These are phyloP conservation scores for Caenorhabditis sp. DNA, from an alignment of 2,888 invertebrate species.

Conservation along the genomic window DNA sequence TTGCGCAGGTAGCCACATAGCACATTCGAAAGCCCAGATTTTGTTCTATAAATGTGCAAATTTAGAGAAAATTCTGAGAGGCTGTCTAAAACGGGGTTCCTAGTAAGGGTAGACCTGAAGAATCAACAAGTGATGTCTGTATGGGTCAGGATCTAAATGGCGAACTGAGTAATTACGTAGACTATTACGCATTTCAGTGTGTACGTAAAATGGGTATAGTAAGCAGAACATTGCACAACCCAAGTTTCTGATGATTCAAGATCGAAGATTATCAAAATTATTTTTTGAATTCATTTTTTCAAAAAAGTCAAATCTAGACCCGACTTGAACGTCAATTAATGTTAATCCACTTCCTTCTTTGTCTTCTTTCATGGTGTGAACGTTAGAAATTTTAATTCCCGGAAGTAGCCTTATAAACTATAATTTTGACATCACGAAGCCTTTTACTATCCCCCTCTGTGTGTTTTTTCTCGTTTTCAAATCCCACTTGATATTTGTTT, in stretches of 20 bases:
- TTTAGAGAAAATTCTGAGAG: too few relatives aligned
- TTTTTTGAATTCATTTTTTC: too few relatives aligned
- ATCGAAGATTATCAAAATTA: background rate
- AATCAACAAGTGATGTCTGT: constrained; percentile 34
- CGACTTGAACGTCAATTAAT: background rate
- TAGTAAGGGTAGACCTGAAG: constrained; percentile 38
- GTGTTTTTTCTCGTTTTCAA: constrained; percentile 14
- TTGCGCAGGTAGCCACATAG: too few relatives aligned
- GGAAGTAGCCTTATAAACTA: constrained; percentile 28
- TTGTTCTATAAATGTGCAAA: too few relatives aligned
- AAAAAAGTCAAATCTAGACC: background rate
- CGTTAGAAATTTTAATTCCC: constrained; percentile 40
- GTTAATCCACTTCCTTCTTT: background rate
- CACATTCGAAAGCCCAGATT: too few relatives aligned
- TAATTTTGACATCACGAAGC: constrained; percentile 51
- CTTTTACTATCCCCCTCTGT: constrained; percentile 30
- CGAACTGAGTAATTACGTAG: constrained; percentile 36
- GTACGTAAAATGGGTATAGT: background rate
- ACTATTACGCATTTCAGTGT: constrained; percentile 18
- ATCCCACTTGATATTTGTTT: constrained; percentile 24
- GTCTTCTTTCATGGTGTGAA: background rate
- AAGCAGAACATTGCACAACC: constrained; percentile 12
- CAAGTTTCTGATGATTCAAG: background rate
- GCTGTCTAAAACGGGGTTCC: too few relatives aligned
- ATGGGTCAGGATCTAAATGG: constrained; percentile 40